Base-by-base conservation (phyloP, 92 coral and sea anemone species). In the Parazoanthus swiftii region DNA sequence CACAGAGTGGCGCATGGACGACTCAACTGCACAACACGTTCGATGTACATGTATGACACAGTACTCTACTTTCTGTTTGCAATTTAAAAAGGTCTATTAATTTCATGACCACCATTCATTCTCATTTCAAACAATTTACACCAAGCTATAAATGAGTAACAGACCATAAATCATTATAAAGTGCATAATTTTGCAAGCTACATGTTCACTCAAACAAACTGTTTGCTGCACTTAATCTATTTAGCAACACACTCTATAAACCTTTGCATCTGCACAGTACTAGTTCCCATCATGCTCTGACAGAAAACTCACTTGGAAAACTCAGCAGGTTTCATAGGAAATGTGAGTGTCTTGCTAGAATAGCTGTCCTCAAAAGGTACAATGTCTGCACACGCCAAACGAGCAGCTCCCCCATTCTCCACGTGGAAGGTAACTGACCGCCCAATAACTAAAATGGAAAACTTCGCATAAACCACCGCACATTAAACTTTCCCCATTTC, bases 381-480 rank as follows among this genome's bases (percentile, higher is more conserved):
- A 74, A 95, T 90, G n/a, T 94, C 91, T 8, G 94, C 94, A 85
- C 99, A 97, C 26, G 98, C 98, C 29, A 95, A 76, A 9, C 98
- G 96, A 36, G 89, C 81, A 9, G 91, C 81, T 0, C 95, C 97
- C 11, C 88, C 92, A 50, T 91, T 75, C 44, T 91, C 86, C 50
- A 82, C 86, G 50, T 95, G 98, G 23, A 97, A 91, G 0, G 94
- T 93, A 21, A 97, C 68, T 26, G 98, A 95, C 23, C 97, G 93
- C 20, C 97, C 97, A 44, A 94, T 88, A 71, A 97, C 99, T 97
- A 71, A 35, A 56, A 73, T 54, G 20, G 36, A 9, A 15, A 76
- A 71, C 74, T 39, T 4, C 3, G 79, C 26, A 29, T 65, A 25
- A 11, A 16, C 36, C 9, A 18, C 85, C 18, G 15, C 59, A 14